Conservation (phyloP, 2,797 vertebrate species). For the Micromesistius poutassou region DNA sequence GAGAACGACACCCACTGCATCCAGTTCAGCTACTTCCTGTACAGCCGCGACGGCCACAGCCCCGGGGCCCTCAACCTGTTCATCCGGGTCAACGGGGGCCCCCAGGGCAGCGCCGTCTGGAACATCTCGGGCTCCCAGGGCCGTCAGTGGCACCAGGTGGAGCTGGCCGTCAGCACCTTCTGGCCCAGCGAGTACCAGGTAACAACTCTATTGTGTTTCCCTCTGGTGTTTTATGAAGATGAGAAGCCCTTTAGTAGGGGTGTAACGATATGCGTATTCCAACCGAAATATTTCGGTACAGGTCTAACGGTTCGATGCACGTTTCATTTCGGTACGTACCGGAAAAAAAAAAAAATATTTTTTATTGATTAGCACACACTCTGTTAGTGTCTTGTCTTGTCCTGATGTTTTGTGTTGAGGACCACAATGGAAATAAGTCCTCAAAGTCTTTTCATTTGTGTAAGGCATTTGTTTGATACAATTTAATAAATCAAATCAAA, state of each 20-base stretch:
- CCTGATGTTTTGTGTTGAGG: too few species aligned
- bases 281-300: too few species aligned
- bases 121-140: constrained; percentile 86
- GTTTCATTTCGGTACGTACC: too few species aligned
- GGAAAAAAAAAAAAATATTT: too few species aligned
- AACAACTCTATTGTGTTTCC: constrained; percentile 11
- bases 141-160: constrained; percentile 91
- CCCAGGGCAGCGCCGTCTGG: constrained; percentile 87
- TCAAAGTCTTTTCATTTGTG: too few species aligned
- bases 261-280: too few species aligned
- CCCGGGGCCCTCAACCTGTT: constrained; percentile 84
- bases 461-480: too few species aligned
- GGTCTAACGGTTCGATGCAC: too few species aligned
- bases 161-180: constrained; percentile 92
- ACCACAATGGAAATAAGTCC: too few species aligned
- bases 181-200: constrained; percentile 98
- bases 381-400: too few species aligned
- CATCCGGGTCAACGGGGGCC: constrained; percentile 84
- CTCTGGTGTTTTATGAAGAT: constrained; percentile 18
- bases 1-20: constrained; percentile 97
- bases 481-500: too few species aligned
- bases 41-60: constrained; percentile 88
- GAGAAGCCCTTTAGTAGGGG: constrained; percentile 35
- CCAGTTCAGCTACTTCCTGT: constrained; percentile 97
- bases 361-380: too few species aligned